A percentile compares a stretch with the other conserved stretches of the same genome.
These are phyloP conservation scores for Chaetodon trifascialis DNA, from an alignment of 2,113 vertebrate species.

Conservation along the genomic window DNA sequence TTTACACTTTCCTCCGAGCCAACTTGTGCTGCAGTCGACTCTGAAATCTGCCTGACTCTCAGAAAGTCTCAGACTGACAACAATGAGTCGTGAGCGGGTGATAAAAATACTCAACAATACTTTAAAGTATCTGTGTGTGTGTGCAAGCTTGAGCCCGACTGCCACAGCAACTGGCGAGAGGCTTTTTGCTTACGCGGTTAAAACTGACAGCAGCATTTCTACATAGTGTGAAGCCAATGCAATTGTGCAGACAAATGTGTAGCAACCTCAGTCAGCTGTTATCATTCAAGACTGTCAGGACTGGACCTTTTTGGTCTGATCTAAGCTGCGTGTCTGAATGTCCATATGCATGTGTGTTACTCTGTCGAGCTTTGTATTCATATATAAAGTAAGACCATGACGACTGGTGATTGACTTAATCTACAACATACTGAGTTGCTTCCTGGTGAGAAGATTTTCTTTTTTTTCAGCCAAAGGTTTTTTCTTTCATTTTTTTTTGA, in stretches of 20 bases:
- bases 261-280: conserved; percentile 44
- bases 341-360: background rate
- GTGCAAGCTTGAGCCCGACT: conserved; percentile 7
- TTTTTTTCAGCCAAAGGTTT: background rate
- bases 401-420: background rate
- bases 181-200: conserved; percentile 40
- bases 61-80: conserved; percentile 39
- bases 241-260: conserved; percentile 43
- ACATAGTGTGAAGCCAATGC: conserved; percentile 22
- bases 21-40: conserved; percentile 25
- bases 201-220: conserved; percentile 48
- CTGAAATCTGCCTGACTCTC: conserved; percentile 34
- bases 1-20: conserved; percentile 27
- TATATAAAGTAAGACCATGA: background rate
- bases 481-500: background rate
- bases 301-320: conserved; percentile 9
- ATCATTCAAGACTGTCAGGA: conserved; percentile 36
- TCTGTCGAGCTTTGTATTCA: conserved; percentile 3
- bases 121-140: background rate
- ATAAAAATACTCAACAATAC: conserved; percentile 43
- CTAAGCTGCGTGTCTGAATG: conserved; percentile 5
- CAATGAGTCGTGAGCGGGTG: conserved; percentile 50
- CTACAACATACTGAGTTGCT: background rate
- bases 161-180: conserved; percentile 15
- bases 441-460: background rate